phyloP scores from a whole-genome alignment of 1,140 invertebrate genomes.

The Metaphire vulgaris region DNA sequence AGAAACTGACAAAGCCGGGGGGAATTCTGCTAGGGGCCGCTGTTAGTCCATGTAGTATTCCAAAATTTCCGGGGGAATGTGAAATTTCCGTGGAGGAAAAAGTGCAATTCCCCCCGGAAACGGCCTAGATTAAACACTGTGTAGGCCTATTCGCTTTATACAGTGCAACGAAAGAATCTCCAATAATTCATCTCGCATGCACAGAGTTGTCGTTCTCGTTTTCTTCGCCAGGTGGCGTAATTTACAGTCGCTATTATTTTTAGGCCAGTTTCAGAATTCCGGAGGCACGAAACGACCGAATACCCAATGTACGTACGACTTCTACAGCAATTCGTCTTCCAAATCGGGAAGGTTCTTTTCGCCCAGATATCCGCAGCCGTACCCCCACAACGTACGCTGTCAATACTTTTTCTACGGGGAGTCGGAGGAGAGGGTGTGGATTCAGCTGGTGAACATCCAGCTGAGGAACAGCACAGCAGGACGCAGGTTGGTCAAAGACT shows the following conservation, averaged over 20 bases:
- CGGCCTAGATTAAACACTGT: too few species aligned
- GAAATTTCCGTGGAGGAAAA: too few species aligned
- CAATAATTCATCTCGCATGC: too few species aligned
- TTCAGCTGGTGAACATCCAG: conserved; percentile 49
- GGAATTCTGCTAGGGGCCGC: too few species aligned
- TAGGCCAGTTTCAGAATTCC: not conserved
- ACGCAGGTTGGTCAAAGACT: too few species aligned
- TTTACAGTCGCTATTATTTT: not conserved
- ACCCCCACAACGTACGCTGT: conserved; percentile 71
- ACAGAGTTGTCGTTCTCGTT: not conserved
- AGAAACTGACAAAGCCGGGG: too few species aligned
- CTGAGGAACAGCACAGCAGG: too few species aligned
- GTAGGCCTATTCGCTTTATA: too few species aligned
- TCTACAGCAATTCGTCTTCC: conserved; percentile 54
- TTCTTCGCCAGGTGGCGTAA: not conserved
- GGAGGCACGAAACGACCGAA: not conserved
- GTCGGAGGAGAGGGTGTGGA: conserved; percentile 42
- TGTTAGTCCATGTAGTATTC: too few species aligned
- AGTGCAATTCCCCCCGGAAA: too few species aligned
- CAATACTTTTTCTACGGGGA: conserved; percentile 64
- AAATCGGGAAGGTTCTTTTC: conserved; percentile 68
- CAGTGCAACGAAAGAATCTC: too few species aligned
- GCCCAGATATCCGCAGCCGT: conserved; percentile 73
- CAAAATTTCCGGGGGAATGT: too few species aligned
- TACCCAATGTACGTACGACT: not conserved